Evolutionary conservation across 1,140 invertebrate genomes (phyloP), one percentile per base, ranked within the genome.

Genomic region (Philotrypesis tridentata): DNA sequence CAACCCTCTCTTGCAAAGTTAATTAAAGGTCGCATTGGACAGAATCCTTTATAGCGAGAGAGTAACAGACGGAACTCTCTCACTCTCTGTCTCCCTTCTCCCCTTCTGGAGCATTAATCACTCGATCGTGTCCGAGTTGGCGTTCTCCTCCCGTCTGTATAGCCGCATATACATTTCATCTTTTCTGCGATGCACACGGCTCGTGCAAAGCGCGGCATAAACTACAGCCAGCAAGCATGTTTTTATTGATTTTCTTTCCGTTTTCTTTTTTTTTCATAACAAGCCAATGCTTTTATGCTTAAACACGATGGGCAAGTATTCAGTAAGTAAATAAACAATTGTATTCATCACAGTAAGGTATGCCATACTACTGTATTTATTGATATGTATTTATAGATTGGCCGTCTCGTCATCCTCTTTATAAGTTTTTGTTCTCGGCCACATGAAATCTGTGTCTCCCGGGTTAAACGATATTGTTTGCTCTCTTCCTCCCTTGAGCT

Each of bases 11-110:
- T 76, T 31, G 33, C n/a, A 21, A 31, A 82, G 80, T 77, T 82
- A 82, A 82, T 82, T 77, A 82, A 77, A 82, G 80, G 67, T 77
- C 73, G 80, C 74, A 82, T 71, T 48, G 68, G 27, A 33, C 63
- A 27, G 80, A 81, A 81, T 81, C 43, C 73, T 70, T 76, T 68
- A n/a, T n/a, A 21, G 43, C 1, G 31, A 21, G 43, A 68, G 63
- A 81, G 37, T 63, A 81, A 70, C 65, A 80, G 72, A 29, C 37
- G 40, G 29, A 80, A 75, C 71, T 48, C 65, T 37, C 11, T 27
- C 9, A 3, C 33, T 25, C 17, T 29, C 37, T 9, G 43, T 31
- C 37, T 48, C 68, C 40, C 68, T 40, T 7, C 63, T 43, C 1
- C 17, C 43, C 21, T 55, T 55, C 65, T 48, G 27, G 7, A n/a